Evolutionary conservation across 2,888 invertebrate species (phyloP).

Genomic region (Holacanthella duospinosa): DNA sequence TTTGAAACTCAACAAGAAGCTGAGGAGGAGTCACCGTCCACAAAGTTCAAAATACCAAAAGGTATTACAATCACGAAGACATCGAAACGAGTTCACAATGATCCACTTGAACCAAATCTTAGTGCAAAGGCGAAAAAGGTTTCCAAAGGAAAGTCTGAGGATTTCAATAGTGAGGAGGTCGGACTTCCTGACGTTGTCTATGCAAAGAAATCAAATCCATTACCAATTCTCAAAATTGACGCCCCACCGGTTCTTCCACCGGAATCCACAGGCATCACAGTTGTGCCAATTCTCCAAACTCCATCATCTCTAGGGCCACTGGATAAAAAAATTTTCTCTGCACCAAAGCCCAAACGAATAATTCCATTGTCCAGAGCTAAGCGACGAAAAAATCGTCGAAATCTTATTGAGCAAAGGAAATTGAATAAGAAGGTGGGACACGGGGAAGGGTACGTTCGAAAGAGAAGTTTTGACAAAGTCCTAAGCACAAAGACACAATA

Average conservation of each 20-base stretch:
- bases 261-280: background rate
- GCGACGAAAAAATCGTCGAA: background rate
- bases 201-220: background rate
- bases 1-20: background rate
- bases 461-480: background rate
- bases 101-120: background rate
- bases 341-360: background rate
- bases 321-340: too few relatives aligned
- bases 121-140: background rate
- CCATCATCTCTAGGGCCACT: background rate
- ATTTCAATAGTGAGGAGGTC: background rate
- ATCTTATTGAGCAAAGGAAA: background rate
- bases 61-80: background rate
- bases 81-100: background rate
- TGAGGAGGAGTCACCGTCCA: background rate
- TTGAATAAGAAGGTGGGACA: background rate
- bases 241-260: background rate
- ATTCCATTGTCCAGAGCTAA: background rate
- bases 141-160: background rate
- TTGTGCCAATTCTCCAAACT: background rate
- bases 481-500: background rate
- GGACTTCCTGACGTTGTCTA: background rate
- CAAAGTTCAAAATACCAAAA: background rate
- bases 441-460: background rate
- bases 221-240: background rate